phyloP scores from a whole-genome alignment of 2,113 vertebrate genomes.

The Canis aureus region DNA sequence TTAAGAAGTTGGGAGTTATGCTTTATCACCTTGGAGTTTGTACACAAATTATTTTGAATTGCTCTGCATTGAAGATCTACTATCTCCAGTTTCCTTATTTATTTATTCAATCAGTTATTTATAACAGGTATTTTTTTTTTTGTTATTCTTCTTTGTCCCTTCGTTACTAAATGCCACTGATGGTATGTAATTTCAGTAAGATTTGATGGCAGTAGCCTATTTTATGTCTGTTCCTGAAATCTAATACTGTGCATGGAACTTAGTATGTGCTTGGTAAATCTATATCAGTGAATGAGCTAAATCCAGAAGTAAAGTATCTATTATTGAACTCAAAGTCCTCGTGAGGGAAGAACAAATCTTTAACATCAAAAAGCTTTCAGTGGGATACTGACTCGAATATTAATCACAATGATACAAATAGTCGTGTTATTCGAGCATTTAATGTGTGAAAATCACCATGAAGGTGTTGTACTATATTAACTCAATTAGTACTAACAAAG shows the following conservation, averaged over 20 bases:
- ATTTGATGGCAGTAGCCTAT: not conserved
- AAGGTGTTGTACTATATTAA: not conserved
- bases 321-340: conserved; percentile 27
- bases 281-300: not conserved
- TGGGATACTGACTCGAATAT: not conserved
- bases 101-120: not conserved
- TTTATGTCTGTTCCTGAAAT: not conserved
- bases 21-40: not conserved
- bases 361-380: not conserved
- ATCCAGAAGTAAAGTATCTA: not conserved
- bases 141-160: not conserved
- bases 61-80: not conserved
- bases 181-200: not conserved
- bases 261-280: not conserved
- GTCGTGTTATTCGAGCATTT: not conserved
- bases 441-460: not conserved
- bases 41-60: not conserved
- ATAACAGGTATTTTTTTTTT: not conserved
- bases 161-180: not conserved
- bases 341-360: not conserved
- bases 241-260: not conserved
- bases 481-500: not conserved
- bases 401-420: not conserved
- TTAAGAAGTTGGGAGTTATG: not conserved
- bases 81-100: not conserved